These are phyloP conservation scores for Aspiorhynchus laticeps DNA, from an alignment of 2,113 vertebrate species.

Conservation along the genomic window DNA sequence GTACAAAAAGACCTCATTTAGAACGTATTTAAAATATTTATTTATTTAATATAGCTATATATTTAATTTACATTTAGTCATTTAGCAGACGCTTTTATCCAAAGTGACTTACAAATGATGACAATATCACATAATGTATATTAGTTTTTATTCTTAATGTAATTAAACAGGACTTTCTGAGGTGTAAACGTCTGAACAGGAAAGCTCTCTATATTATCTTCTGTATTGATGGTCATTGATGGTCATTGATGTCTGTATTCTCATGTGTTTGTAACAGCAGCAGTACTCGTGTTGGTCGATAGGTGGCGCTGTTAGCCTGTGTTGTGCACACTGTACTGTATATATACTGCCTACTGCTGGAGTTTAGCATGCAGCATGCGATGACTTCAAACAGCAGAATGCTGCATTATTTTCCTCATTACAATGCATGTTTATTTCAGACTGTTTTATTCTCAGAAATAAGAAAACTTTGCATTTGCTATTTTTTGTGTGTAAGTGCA, in stretches of 20 bases:
- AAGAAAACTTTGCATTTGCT: not conserved
- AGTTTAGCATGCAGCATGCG: not conserved
- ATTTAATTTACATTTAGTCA: no score
- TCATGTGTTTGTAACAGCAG: not conserved
- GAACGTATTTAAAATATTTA: not conserved
- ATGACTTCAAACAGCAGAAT: not conserved
- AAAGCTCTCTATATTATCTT: not conserved
- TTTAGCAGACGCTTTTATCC: no score
- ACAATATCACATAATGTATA: no score
- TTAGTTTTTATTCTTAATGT: no score
- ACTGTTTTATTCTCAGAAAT: not conserved
- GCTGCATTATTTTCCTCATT: not conserved
- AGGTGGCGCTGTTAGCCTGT: not conserved
- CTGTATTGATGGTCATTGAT: not conserved
- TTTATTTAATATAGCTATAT: no score
- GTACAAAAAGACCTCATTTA: not conserved
- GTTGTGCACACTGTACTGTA: not conserved
- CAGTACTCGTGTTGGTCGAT: not conserved
- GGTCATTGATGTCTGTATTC: not conserved
- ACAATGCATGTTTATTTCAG: not conserved
- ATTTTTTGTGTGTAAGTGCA: not conserved
- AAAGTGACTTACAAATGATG: no score
- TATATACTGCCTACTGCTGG: not conserved
- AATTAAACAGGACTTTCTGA: not conserved
- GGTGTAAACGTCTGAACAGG: not conserved